Base-by-base conservation (phyloP, 2,888 invertebrate species). In the Ceriagrion tenellum region DNA sequence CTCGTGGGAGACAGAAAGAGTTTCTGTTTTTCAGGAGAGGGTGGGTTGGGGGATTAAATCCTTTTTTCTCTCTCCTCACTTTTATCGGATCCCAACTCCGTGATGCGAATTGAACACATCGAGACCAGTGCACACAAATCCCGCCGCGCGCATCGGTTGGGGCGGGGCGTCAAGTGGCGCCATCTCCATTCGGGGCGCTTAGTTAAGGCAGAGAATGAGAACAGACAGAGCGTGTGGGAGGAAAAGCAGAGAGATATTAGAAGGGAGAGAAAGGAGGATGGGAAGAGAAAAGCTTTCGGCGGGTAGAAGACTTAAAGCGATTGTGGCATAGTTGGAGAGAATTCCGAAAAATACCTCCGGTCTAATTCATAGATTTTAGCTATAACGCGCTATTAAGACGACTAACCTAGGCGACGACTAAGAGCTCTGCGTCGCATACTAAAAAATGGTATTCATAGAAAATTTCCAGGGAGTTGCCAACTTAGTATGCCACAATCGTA, bases 61-160 rank as follows among this genome's bases (percentile, higher is more conserved):
- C 35, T 81, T 81, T 74, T n/a, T 30, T 35, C 35, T 69, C 69
- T n/a, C 69, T 23, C 69, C 26, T 81, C 26, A 35, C 35, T 81
- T 81, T 81, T 26, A 81, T 81, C 81, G 81, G 81, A 13, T n/a
- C 69, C 47, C 69, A 69, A 69, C 69, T 35, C 35, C 81, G 81
- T 35, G 81, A 81, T 81, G 81, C 81, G 81, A 81, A 81, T 81
- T 26, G 35, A 81, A 35, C 81, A 81, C 81, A 81, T 81, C 35
- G 81, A 81, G 81, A 81, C 81, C 35, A 81, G 35, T 81, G 81
- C 81, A 81, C 81, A 81, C 81, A 81, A 81, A 81, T 81, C 30
- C 69, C 12, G 1, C 81, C 30, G 30, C 81, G 13, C 16, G 30
- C 69, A 16, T 69, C 26, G 26, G 18, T 69, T 69, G 69, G 30